Evolutionary conservation across 2,797 vertebrate species (phyloP), one percentile per base, ranked within the genome.

Genomic region (Pipistrellus nathusii): DNA sequence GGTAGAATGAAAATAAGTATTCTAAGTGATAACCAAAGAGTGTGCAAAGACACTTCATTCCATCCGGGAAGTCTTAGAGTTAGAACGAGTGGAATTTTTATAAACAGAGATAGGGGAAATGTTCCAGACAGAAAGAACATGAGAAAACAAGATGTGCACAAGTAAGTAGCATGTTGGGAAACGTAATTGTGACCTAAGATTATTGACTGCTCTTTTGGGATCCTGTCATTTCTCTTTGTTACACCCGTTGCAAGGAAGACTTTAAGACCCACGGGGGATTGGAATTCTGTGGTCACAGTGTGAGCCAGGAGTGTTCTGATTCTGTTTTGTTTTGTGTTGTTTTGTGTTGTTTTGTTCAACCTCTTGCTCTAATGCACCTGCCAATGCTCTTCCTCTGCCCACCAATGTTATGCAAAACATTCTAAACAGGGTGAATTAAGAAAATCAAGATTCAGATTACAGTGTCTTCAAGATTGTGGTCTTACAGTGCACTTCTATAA

Each of bases 361-460:
- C 30, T 81, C 51, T 89, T 78, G 3, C 14, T 86, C 25, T 48
- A 69, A 64, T 17, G n/a, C 13, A 82, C 68, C 68, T 93, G 73
- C 66, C 88, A 84, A 41, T 38, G 38, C 30, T 91, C 94, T 48
- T 18, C 73, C 75, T 77, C 73, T 83, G 59, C 71, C 66, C 20
- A 27, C 32, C 20, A 25, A 83, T 5, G 20, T 78, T 51, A 44
- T 64, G 55, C 68, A 57, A 84, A 86, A 73, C n/a, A 75, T 68
- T 81, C 85, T 86, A 35, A 11, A 86, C 20, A 6, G 35, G 46
- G 14, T 14, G 10, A 88, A 48, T 30, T 75, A 64, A 57, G 75
- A 91, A 94, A 48, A 88, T 18, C n/a, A 15, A 17, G 13, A 21
- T 57, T 68, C 57, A 62, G 55, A 57, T 57, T 38, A 51, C 25